A percentile compares a stretch with the other conserved stretches of the same genome.
Evolutionary conservation across 2,113 vertebrate genomes (phyloP).

Genomic region (Zapus hudsonius): DNA sequence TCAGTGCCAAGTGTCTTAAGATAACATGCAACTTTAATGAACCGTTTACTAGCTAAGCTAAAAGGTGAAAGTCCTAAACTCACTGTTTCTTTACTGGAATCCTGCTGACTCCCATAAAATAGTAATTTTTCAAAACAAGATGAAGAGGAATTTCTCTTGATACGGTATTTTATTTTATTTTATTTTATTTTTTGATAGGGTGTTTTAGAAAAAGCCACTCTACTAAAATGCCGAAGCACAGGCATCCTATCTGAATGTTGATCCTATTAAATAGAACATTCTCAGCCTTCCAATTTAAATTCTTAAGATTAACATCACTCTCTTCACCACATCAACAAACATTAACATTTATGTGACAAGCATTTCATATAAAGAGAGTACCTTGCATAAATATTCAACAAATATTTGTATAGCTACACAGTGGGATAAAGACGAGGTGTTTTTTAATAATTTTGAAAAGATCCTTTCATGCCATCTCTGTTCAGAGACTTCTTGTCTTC

Average conservation of each 20-base stretch:
- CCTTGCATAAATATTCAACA: conserved; percentile 35
- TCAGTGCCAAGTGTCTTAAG: conserved; percentile 77
- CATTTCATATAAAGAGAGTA: conserved; percentile 48
- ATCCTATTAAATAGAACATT: conserved; percentile 55
- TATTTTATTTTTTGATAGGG: neutral
- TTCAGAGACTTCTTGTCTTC: neutral
- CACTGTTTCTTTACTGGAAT: conserved; percentile 37
- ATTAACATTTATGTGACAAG: conserved; percentile 40
- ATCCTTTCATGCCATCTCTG: neutral
- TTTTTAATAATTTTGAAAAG: neutral
- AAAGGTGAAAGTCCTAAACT: conserved; percentile 24
- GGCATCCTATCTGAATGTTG: conserved; percentile 25
- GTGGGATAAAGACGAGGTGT: neutral
- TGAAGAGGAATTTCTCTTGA: conserved; percentile 12
- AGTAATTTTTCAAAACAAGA: conserved; percentile 47
- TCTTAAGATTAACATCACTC: neutral
- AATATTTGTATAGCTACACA: conserved; percentile 24
- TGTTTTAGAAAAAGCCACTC: conserved; percentile 41
- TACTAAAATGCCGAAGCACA: conserved; percentile 25
- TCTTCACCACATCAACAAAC: conserved; percentile 50
- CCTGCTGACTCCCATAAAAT: conserved; percentile 36
- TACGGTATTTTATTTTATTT: too few relatives aligned
- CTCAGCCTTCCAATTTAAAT: conserved; percentile 48
- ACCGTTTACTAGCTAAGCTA: conserved; percentile 78
- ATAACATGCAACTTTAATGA: conserved; percentile 80